Base-by-base conservation (phyloP, 2,113 vertebrate species). In the Microtus oregoni region DNA sequence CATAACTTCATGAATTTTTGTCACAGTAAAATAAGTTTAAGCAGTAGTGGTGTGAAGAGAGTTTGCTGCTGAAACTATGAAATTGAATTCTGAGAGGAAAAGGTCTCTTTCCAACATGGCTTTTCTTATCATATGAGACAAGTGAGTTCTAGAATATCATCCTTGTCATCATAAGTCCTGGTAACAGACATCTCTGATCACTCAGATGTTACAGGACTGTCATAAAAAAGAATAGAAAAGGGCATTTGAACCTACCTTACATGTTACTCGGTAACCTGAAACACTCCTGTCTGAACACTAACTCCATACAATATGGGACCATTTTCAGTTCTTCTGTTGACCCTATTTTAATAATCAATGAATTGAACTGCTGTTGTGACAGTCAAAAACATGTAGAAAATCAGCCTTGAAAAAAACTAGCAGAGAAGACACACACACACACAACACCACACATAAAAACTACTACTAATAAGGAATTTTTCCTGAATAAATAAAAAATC, bases 301-400 rank as follows among this genome's bases (percentile, higher is more conserved):
- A 13, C 7, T 19, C 14, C 24, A 32, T 17, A 41, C 55, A 83
- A 81, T 50, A 2, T 26, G 1, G 91, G 73, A 7, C 13, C 1
- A 32, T 20, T 94, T 63, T 17, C 22, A 72, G 19, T 8, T 81
- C 50, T 86, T 61, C 32, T 63, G 28, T 70, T 3, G 0, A 20
- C 47, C 50, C 87, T 26, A 35, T 76, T 89, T 95, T 89, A 96
- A 87, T 93, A 93, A 94, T 95, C 63, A 65, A 24, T 26, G 26
- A 65, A 9, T 65, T 28, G 11, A 65, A 65, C 28, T 7, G 24
- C 24, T 65, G 10, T 65, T 65, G 10, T 65, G 28, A 65, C 26
- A 65, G 28, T 11, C 26, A 65, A 65, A 65, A 14, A 3, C 63
- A 65, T 65, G 10, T 65, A 65, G 26, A 0, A 65, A 28, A 65